Evolutionary conservation across 37 sponge, comb jelly and placozoan species (phyloP), one percentile per base, ranked within the genome.

Genomic region (Ianthella basta): DNA sequence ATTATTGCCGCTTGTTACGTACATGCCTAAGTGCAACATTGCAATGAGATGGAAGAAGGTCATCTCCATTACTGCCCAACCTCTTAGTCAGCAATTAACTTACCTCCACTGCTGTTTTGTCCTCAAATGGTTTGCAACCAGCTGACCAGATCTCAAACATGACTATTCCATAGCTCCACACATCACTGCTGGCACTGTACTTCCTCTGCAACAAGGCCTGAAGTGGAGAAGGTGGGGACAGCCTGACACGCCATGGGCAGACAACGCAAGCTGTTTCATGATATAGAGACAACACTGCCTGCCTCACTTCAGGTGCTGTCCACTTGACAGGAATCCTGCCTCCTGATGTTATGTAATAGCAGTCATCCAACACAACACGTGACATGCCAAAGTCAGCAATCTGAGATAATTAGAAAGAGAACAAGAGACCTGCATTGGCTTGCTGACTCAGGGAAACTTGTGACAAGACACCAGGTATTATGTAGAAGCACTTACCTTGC

Each of bases 101-200:
- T 16, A 69, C 70, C 4, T 69, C 70, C 19, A 69, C 18, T 32
- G 70, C 35, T 30, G 35, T 35, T 6, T 32, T 69, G 27, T 69
- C 34, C 6, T 69, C 35, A 69, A 69, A 69, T 32, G 70, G 70
- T 18, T 30, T 69, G 29, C 34, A 32, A 6, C 70, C 70, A 69
- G 27, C 35, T 30, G 70, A 69, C 70, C 70, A 69, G 1, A 69
- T 69, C 34, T 69, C 70, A 69, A 34, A 69, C 70, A 69, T 32
- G 12, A 69, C 29, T 35, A 69, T 69, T 30, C 70, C 70, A 30
- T 69, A 69, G 34, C 70, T 69, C 70, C 70, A 69, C 33, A 69
- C 70, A 69, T 69, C 70, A 69, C 70, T 69, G 70, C 18, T 30
- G 18, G 70, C 34, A 35, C 70, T 69, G 70, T 69, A 69, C 34